Evolutionary conservation across 92 coral and sea anemone genomes (phyloP).

Genomic region (Siderastrea siderea): DNA sequence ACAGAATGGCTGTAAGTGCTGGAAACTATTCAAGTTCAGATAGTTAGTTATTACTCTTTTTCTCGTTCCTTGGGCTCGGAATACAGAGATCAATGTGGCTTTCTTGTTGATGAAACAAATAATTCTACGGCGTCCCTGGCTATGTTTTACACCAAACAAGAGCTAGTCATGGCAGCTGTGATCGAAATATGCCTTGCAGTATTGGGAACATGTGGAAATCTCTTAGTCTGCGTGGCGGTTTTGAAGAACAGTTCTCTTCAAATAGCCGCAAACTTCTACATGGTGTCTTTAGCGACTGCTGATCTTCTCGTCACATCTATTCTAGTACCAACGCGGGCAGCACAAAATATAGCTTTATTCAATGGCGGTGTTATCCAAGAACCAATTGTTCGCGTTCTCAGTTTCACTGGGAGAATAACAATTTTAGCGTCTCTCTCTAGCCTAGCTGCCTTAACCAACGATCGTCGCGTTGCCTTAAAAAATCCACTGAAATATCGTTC

Average conservation of each 20-base stretch:
- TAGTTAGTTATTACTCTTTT: too few relatives aligned
- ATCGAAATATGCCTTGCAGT: conserved; percentile 70
- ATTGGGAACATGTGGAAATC: conserved; percentile 74
- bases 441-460: conserved; percentile 71
- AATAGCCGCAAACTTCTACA: conserved; percentile 80
- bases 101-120: neutral
- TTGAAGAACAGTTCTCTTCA: conserved; percentile 70
- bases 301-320: conserved; percentile 68
- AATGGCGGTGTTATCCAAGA: conserved; percentile 17
- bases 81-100: neutral
- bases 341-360: conserved; percentile 67
- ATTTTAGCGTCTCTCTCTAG: conserved; percentile 74
- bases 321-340: conserved; percentile 81
- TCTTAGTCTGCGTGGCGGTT: conserved; percentile 73
- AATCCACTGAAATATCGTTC: conserved; percentile 76
- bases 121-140: neutral
- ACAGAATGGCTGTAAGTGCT: too few relatives aligned
- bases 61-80: neutral
- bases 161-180: conserved; percentile 69
- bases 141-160: neutral
- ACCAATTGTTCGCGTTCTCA: conserved; percentile 62
- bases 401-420: conserved; percentile 76
- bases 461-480: conserved; percentile 77
- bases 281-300: conserved; percentile 78
- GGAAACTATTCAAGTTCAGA: too few relatives aligned